A percentile compares a stretch with the other conserved stretches of the same genome.
phyloP scores from a whole-genome alignment of 1,140 invertebrate species.

The Rhynchophorus ferrugineus region DNA sequence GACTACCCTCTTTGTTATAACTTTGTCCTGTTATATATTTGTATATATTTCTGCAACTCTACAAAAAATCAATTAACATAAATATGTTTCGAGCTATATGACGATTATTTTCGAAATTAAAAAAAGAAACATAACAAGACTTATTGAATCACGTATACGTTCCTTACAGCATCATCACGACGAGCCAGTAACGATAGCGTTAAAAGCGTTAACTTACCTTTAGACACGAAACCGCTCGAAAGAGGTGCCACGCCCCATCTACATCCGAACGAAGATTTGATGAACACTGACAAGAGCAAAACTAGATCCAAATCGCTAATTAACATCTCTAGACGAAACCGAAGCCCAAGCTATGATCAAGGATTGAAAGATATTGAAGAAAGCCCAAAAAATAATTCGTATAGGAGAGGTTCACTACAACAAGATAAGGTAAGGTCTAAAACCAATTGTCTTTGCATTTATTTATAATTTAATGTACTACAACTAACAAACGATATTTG shows the following conservation, averaged over 20 bases:
- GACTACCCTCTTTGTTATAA: no score
- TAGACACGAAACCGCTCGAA: slow-evolving; percentile 2
- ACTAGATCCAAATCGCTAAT: slow-evolving; percentile 29
- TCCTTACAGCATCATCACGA: slow-evolving; percentile 31
- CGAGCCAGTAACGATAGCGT: slow-evolving; percentile 35
- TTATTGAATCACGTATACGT: no score
- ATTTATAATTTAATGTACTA: no score
- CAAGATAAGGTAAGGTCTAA: slow-evolving; percentile 32
- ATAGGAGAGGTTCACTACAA: slow-evolving; percentile 30
- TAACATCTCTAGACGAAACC: slow-evolving; percentile 26
- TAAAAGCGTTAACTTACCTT: slow-evolving; percentile 32
- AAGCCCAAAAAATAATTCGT: slow-evolving; percentile 26
- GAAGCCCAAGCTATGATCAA: slow-evolving; percentile 16
- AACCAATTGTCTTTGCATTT: no score
- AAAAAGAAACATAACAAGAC: no score
- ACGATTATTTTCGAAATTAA: no score
- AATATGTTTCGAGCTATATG: no score
- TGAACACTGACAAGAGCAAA: slow-evolving; percentile 15
- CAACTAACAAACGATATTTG: no score
- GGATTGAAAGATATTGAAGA: slow-evolving; percentile 34
- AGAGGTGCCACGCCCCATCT: slow-evolving; percentile 23
- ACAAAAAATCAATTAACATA: no score
- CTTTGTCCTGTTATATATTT: no score
- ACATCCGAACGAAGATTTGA: background rate
- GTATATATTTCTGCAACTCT: no score